A percentile compares a stretch with the other conserved stretches of the same genome.
Conservation (phyloP, 2,888 invertebrate genomes). For the Hypena proboscidalis region DNA sequence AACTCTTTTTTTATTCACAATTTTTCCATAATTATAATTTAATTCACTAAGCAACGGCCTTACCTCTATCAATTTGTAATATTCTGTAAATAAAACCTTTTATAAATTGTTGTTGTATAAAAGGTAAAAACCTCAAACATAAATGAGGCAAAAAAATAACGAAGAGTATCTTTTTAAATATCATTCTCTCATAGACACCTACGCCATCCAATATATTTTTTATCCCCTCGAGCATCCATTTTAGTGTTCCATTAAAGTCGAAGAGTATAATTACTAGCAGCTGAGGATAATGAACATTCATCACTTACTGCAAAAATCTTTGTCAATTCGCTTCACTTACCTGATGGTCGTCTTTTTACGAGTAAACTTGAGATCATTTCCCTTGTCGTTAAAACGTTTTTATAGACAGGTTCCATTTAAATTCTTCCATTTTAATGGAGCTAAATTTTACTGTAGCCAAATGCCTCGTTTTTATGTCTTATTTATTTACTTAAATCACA, state of each 20-base stretch:
- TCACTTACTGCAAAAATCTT: conserved; percentile 27
- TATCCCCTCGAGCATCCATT: conserved; percentile 1
- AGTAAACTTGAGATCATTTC: conserved; percentile 29
- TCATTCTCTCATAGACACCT: no score
- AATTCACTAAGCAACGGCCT: no score
- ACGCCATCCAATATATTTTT: not conserved
- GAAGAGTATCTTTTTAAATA: no score
- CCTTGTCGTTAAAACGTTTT: conserved; percentile 32
- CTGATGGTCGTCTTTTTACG: conserved; percentile 27
- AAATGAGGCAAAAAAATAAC: no score
- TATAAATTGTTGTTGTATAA: no score
- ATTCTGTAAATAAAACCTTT: no score
- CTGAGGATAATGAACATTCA: conserved; percentile 13
- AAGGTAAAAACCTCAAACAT: no score
- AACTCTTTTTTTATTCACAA: no score
- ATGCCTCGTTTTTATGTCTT: conserved; percentile 1
- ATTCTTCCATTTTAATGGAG: conserved; percentile 15
- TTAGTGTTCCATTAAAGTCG: conserved; percentile 19
- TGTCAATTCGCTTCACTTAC: conserved; percentile 32
- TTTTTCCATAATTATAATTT: no score
- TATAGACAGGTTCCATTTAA: conserved; percentile 22
- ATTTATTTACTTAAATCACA: not conserved
- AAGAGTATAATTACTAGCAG: conserved; percentile 17
- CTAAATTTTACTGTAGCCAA: conserved; percentile 1
- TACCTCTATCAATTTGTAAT: no score